Percentiles rank a stretch among this genome's conserved stretches.
phyloP scores from a whole-genome alignment of 2,888 invertebrate species.

The Pasiphila rectangulata region DNA sequence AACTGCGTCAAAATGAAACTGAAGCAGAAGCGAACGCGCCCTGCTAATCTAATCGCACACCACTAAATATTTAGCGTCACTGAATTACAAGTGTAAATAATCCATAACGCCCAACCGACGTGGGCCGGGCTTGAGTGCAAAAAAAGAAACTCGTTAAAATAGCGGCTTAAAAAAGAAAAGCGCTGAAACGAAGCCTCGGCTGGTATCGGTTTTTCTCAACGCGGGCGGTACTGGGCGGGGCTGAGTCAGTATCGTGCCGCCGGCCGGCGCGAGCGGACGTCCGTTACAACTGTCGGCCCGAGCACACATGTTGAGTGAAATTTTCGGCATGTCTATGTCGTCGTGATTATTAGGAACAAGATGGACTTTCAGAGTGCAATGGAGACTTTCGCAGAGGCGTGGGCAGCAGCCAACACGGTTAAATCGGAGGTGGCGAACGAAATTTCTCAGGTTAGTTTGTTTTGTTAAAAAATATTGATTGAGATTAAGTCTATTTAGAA shows the following conservation, averaged over 20 bases:
- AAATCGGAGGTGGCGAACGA: slow-evolving; percentile 82
- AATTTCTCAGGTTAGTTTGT: slow-evolving; percentile 84
- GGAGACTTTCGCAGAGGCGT: slow-evolving; percentile 98
- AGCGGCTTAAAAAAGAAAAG: slow-evolving; percentile 81
- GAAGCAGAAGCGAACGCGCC: slow-evolving; percentile 4
- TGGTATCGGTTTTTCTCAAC: slow-evolving; percentile 78
- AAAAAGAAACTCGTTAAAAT: slow-evolving; percentile 78
- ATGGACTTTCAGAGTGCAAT: slow-evolving; percentile 99
- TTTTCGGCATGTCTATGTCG: slow-evolving; percentile 77
- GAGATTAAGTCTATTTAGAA: too few relatives aligned
- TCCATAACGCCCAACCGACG: slow-evolving; percentile 77
- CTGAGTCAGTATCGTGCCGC: slow-evolving; percentile 82
- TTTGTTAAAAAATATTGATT: slow-evolving; percentile 13
- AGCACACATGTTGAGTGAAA: slow-evolving; percentile 64
- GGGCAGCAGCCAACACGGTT: slow-evolving; percentile 92
- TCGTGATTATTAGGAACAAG: slow-evolving; percentile 72
- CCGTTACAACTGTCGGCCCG: slow-evolving; percentile 36
- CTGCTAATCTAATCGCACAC: slow-evolving; percentile 58
- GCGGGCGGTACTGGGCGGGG: slow-evolving; percentile 78
- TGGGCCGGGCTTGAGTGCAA: slow-evolving; percentile 71
- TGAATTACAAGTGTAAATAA: slow-evolving; percentile 81
- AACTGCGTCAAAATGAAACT: slow-evolving; percentile 1
- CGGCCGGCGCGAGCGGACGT: slow-evolving; percentile 80
- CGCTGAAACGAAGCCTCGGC: slow-evolving; percentile 79
- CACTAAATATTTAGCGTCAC: slow-evolving; percentile 65